Conservation (phyloP, 2,888 invertebrate genomes). For the Willowsia nigromaculata region DNA sequence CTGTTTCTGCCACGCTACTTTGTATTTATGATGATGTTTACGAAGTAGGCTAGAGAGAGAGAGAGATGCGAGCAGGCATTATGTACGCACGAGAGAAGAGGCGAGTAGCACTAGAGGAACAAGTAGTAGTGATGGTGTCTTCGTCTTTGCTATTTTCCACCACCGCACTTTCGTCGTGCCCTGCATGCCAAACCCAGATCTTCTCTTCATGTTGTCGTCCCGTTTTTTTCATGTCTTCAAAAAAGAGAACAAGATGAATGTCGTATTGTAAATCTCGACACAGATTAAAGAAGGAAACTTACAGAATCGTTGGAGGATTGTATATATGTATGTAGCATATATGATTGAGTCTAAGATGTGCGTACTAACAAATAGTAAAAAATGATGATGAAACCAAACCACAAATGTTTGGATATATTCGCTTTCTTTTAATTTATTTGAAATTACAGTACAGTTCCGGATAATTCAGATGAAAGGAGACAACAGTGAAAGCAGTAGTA, state of each 20-base stretch:
- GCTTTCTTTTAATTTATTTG: background rate
- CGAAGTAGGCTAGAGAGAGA: background rate
- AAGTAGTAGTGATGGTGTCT: background rate
- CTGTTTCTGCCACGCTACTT: background rate
- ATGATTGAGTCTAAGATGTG: background rate
- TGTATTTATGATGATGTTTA: background rate
- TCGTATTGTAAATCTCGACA: background rate
- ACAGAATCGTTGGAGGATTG: background rate
- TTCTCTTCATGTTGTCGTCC: background rate
- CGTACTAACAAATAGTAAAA: background rate
- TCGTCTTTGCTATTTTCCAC: conserved; percentile 6
- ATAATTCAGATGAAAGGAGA: background rate
- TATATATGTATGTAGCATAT: background rate
- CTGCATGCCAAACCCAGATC: conserved; percentile 45
- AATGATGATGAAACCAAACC: background rate
- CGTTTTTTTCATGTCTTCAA: background rate
- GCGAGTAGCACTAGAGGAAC: background rate
- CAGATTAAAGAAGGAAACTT: background rate
- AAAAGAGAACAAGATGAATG: background rate
- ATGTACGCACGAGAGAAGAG: background rate
- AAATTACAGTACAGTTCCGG: background rate
- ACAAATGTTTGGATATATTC: background rate
- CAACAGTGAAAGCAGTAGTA: background rate
- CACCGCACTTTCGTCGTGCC: conserved; percentile 15
- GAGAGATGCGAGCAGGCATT: background rate